Conservation (phyloP, 2,113 vertebrate species). For the Nyctibius bracteatus region DNA sequence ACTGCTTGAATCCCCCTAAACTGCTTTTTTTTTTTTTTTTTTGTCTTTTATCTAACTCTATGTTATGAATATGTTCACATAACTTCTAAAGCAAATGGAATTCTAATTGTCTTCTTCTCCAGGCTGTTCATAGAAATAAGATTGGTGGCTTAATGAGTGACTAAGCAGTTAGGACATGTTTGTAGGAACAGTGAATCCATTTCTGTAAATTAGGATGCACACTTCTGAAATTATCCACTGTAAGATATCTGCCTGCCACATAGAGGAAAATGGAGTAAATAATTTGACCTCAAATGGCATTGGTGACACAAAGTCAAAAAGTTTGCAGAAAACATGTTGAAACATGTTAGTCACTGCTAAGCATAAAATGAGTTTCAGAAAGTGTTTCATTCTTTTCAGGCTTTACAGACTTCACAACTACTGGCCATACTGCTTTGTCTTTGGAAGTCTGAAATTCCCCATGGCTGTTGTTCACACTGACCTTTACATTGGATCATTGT, state of each 20-base stretch:
- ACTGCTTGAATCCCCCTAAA: neutral
- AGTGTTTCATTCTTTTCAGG: neutral
- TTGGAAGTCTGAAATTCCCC: neutral
- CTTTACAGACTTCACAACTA: neutral
- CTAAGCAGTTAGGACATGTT: neutral
- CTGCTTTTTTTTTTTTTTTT: accelerated
- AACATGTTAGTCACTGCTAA: neutral
- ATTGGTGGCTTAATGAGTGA: neutral
- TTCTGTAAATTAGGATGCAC: neutral
- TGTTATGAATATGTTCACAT: neutral
- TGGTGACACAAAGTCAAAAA: neutral
- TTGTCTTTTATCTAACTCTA: neutral
- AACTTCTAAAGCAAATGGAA: neutral
- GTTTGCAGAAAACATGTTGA: neutral
- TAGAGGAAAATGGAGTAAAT: neutral
- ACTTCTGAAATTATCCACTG: neutral
- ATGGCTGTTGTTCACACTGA: neutral
- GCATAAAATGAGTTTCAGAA: neutral
- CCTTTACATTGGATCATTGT: conserved; percentile 4
- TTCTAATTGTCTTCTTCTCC: neutral
- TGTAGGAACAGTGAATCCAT: neutral
- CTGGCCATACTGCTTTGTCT: accelerated
- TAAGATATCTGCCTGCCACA: neutral
- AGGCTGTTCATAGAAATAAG: neutral
- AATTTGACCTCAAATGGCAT: neutral